Evolutionary conservation across 2,888 invertebrate species (phyloP).

Genomic region (Drosophila mayaguana): DNA sequence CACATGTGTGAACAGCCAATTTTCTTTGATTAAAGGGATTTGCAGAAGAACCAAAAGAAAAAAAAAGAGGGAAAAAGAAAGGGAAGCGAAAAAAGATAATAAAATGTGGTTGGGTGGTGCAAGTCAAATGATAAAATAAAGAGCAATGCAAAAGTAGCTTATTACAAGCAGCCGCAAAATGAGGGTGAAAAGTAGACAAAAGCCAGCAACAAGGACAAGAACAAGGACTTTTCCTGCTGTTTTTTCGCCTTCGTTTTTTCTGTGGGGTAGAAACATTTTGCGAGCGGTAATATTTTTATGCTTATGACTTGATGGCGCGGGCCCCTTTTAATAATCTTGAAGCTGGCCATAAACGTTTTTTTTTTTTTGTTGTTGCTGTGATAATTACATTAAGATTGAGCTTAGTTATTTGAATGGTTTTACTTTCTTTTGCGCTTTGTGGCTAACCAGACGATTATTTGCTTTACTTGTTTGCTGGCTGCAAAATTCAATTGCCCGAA

Average conservation of each 20-base stretch:
- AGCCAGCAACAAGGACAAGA: constrained; percentile 21
- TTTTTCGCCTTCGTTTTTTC: constrained; percentile 26
- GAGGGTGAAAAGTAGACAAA: constrained; percentile 65
- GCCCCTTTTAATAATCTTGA: constrained; percentile 41
- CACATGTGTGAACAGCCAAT: constrained; percentile 71
- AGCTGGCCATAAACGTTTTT: constrained; percentile 46
- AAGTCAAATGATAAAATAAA: constrained; percentile 75
- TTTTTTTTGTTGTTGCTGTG: constrained; percentile 10
- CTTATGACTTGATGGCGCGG: constrained; percentile 56
- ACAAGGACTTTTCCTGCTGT: constrained; percentile 27
- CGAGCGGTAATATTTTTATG: constrained; percentile 63
- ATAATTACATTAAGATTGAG: constrained; percentile 78
- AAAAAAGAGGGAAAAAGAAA: constrained; percentile 14
- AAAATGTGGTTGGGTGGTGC: constrained; percentile 53
- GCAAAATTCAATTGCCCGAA: constrained; percentile 65
- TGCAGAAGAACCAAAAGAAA: constrained; percentile 29
- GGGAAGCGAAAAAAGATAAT: constrained; percentile 39
- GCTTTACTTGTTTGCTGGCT: constrained; percentile 45
- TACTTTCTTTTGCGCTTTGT: constrained; percentile 11
- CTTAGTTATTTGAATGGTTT: constrained; percentile 29
- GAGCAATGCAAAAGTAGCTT: constrained; percentile 71
- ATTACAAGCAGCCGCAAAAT: constrained; percentile 47
- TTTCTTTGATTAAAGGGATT: constrained; percentile 76
- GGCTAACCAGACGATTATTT: constrained; percentile 34
- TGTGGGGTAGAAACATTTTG: constrained; percentile 42